Percentiles rank a stretch among this genome's conserved stretches.
phyloP scores from a whole-genome alignment of 2,888 invertebrate genomes.

The Heliconius charithonia region DNA sequence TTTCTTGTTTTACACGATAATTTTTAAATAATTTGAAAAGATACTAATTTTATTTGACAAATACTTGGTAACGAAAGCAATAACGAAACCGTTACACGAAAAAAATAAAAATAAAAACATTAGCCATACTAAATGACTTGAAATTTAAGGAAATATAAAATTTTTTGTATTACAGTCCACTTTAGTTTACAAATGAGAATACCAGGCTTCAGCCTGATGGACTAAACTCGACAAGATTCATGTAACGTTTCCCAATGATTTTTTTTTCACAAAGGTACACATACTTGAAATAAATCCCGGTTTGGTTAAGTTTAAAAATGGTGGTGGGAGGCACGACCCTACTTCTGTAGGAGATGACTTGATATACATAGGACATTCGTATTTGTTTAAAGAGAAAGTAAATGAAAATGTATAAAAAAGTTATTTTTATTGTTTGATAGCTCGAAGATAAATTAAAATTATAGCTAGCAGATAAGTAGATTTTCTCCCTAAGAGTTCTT shows the following conservation, averaged over 20 bases:
- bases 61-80: neutral
- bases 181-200: conserved; percentile 21
- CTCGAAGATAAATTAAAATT: no score
- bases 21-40: no score
- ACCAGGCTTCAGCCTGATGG: conserved; percentile 5
- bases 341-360: conserved; percentile 52
- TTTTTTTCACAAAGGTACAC: conserved; percentile 38
- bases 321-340: conserved; percentile 50
- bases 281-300: conserved; percentile 42
- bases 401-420: no score
- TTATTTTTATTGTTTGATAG: no score
- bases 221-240: conserved; percentile 11
- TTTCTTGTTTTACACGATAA: no score
- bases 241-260: conserved; percentile 27
- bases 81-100: neutral
- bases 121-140: neutral
- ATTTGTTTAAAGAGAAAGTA: no score
- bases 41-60: no score
- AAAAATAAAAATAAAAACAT: neutral
- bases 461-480: no score
- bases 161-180: neutral
- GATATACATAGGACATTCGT: no score
- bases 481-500: no score
- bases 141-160: neutral
- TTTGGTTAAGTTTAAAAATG: conserved; percentile 48